Conservation (phyloP, 2,888 invertebrate species). For the Gortyna flavago region DNA sequence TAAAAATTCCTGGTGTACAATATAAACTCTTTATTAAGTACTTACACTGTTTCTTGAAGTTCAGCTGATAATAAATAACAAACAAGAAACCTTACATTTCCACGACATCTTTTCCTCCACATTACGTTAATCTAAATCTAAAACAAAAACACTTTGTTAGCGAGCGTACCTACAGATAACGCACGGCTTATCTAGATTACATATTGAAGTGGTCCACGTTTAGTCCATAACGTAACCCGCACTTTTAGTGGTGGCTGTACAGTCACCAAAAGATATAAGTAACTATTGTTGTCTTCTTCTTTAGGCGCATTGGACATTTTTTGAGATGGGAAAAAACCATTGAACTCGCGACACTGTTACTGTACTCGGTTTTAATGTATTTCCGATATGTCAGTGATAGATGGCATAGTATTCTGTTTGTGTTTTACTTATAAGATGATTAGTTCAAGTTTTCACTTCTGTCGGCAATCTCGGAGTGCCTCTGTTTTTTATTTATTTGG, state of each 20-base stretch:
- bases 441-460: no score
- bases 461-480: no score
- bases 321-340: no score
- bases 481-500: no score
- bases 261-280: neutral
- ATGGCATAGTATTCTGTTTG: no score
- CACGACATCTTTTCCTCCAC: neutral
- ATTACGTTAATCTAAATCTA: constrained; percentile 34
- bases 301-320: no score
- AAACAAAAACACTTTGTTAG: constrained; percentile 37
- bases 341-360: no score
- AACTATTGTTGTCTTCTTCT: no score
- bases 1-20: neutral
- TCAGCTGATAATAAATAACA: neutral
- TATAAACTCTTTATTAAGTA: neutral
- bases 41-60: neutral
- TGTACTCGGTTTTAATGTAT: no score
- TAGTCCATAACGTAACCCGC: constrained; percentile 60
- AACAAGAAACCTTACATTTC: constrained; percentile 3
- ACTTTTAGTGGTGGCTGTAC: constrained; percentile 46
- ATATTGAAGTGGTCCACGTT: constrained; percentile 52
- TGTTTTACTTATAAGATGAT: no score
- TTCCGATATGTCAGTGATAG: no score
- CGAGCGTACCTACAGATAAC: constrained; percentile 52
- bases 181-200: constrained; percentile 59